phyloP scores from a whole-genome alignment of 2,797 vertebrate genomes.

The Characodon lateralis region DNA sequence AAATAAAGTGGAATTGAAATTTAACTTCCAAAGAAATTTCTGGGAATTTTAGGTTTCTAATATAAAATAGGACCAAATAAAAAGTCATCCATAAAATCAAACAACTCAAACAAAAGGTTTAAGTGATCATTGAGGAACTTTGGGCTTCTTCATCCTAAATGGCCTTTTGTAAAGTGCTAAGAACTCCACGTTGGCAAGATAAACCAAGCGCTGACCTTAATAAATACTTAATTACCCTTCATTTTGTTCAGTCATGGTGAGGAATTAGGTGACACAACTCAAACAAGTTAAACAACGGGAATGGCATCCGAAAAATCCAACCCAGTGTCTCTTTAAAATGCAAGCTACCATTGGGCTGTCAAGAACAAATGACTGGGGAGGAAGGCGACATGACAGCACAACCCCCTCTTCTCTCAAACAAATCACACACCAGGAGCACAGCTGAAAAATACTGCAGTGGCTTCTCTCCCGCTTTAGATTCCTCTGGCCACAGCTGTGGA shows the following conservation, averaged over 20 bases:
- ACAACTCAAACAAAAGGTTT: constrained; percentile 41
- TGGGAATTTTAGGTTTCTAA: constrained; percentile 19
- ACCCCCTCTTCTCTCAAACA: constrained; percentile 18
- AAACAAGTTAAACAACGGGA: constrained; percentile 77
- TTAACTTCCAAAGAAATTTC: constrained; percentile 17
- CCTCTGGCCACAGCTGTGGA: constrained; percentile 75
- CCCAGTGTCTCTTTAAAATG: constrained; percentile 67
- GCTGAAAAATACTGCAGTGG: constrained; percentile 50
- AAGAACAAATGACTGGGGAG: constrained; percentile 71
- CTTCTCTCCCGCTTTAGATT: constrained; percentile 62
- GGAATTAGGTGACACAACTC: constrained; percentile 71
- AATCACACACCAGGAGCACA: constrained; percentile 33
- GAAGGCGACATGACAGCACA: constrained; percentile 67
- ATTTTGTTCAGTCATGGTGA: constrained; percentile 70
- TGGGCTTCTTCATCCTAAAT: constrained; percentile 52
- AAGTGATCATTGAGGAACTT: constrained; percentile 42
- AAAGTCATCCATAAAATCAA: constrained; percentile 5
- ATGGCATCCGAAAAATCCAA: constrained; percentile 77
- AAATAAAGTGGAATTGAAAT: constrained; percentile 42
- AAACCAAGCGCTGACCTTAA: constrained; percentile 70
- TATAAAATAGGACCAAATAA: constrained; percentile 43
- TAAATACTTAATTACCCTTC: constrained; percentile 73
- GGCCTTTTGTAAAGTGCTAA: constrained; percentile 54
- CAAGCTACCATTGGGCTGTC: constrained; percentile 74
- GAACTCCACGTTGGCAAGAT: constrained; percentile 59